These are phyloP conservation scores for Chaetogeoica ovagalla DNA, from an alignment of 2,888 invertebrate species.

Conservation along the genomic window DNA sequence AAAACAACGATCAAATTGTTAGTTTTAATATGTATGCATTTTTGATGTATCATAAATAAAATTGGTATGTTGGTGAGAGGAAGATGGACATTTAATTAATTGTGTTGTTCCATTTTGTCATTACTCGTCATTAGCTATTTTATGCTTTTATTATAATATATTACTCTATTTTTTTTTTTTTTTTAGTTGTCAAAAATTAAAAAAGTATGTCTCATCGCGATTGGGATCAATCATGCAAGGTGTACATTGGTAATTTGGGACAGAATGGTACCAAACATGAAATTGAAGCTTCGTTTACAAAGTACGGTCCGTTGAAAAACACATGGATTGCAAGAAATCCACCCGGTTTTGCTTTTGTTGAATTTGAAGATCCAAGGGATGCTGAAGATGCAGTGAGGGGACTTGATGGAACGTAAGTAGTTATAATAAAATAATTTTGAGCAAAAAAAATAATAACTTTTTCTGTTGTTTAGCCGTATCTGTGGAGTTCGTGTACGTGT, in stretches of 20 bases:
- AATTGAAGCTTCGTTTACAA: conserved; percentile 82
- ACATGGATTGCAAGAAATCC: conserved; percentile 95
- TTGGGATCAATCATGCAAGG: conserved; percentile 87
- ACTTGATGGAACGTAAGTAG: conserved; percentile 78
- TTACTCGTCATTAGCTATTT: no score
- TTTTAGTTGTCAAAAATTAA: conserved; percentile 8
- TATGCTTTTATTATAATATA: no score
- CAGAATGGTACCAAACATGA: conserved; percentile 89
- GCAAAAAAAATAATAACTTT: neutral
- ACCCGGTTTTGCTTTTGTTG: conserved; percentile 88
- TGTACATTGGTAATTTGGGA: conserved; percentile 89
- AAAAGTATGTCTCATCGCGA: conserved; percentile 64
- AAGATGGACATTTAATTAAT: no score
- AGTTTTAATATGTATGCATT: no score
- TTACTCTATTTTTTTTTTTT: neutral
- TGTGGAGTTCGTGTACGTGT: conserved; percentile 87
- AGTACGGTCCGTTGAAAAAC: conserved; percentile 85
- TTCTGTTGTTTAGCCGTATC: conserved; percentile 68
- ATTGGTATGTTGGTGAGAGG: no score
- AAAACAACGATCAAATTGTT: no score
- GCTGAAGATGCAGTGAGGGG: conserved; percentile 84
- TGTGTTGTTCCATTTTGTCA: no score
- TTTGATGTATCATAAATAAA: no score
- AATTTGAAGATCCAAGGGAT: conserved; percentile 85
- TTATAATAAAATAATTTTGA: neutral